Base-by-base conservation (phyloP, 53 echinoderm and acorn worm species). In the Echinometra lucunter region DNA sequence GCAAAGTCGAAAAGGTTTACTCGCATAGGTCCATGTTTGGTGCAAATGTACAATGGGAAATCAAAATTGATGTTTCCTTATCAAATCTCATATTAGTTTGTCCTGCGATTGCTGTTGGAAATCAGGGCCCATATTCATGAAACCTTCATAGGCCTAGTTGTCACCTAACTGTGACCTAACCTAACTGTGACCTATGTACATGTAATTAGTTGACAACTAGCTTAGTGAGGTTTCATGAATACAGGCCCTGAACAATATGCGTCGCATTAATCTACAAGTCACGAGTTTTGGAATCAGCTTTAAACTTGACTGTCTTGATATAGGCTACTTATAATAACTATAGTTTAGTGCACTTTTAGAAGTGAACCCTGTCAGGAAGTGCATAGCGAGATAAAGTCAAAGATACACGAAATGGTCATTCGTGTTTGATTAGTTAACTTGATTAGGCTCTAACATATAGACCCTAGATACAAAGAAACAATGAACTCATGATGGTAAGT, bases 351-450 rank as follows among this genome's bases (percentile, higher is more conserved):
- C 44, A 81, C 81, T 81, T 42, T 81, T 42, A 42, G 81, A 19
- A 44, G 81, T 81, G 81, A 81, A 44, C 81, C 44, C 44, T 38
- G 21, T 21, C 23, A 81, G 81, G 81, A 81, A 81, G 81, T 40
- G 44, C 16, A 44, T 42, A 38, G 40, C 23, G 34, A 42, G 81
- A 81, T 44, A 81, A 44, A 81, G 44, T 81, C 81, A 23, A 44
- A 81, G 81, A 81, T 81, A 42, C 6, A 23, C 44, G 40, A 81
- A 81, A 21, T 23, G 7, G 81, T 44, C 44, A 81, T 81, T 38
- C 7, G 74, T 28, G 74, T 37, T 16, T 37, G 37, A 16, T 9
- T 37, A 37, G 37, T 37, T 74, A 37, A 37, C 35, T 74, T 37
- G 74, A 74, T 74, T 12, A 32, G 74, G 37, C 37, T 35, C 34